Evolutionary conservation across 2,888 invertebrate genomes (phyloP).

Genomic region (Busseola fusca): DNA sequence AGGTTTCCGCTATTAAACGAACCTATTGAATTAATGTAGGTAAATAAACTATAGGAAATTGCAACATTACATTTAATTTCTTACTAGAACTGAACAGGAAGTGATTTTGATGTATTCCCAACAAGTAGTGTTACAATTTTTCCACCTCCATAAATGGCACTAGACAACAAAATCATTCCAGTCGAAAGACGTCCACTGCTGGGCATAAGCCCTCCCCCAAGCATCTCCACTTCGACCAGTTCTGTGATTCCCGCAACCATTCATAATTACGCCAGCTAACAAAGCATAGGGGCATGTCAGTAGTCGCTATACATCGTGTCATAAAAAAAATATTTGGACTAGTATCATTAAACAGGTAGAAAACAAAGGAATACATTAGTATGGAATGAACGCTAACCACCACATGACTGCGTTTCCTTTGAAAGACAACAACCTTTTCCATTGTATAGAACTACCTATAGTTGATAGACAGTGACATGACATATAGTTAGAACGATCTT

Average conservation of each 20-base stretch:
- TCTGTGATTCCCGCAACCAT: no score
- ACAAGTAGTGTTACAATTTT: neutral
- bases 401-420: neutral
- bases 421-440: neutral
- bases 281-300: no score
- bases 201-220: no score
- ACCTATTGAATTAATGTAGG: neutral
- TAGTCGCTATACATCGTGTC: no score
- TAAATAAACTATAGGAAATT: constrained; percentile 7
- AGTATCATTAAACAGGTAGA: no score
- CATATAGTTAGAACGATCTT: constrained; percentile 2
- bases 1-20: constrained; percentile 14
- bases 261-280: no score
- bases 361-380: no score
- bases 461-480: constrained; percentile 12
- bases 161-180: neutral
- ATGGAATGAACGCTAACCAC: no score
- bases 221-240: no score
- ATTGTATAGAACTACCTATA: neutral
- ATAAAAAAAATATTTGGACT: no score
- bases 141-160: no score
- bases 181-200: no score
- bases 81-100: neutral
- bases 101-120: neutral
- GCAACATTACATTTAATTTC: neutral